phyloP scores from a whole-genome alignment of 2,888 invertebrate genomes.

The Troglohyphantes excavatus region DNA sequence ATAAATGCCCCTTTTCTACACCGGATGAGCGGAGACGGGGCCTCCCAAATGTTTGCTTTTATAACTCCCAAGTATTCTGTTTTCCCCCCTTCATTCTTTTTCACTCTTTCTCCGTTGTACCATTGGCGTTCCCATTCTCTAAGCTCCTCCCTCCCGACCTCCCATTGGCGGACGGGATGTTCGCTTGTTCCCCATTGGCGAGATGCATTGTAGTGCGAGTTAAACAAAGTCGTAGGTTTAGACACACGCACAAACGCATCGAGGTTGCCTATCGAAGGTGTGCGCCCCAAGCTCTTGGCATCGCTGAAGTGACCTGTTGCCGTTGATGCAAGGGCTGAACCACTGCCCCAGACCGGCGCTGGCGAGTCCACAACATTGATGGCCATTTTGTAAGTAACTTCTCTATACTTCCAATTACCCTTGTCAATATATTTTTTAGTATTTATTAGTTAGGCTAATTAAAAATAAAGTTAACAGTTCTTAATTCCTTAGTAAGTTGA shows the following conservation, averaged over 20 bases:
- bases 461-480: too few species aligned
- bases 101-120: conserved; percentile 38
- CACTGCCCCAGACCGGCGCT: conserved; percentile 26
- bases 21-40: conserved; percentile 16
- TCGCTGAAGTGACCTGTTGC: conserved; percentile 64
- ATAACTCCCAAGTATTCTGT: conserved; percentile 53
- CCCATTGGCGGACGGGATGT: conserved; percentile 33
- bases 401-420: background rate
- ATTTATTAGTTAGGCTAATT: too few species aligned
- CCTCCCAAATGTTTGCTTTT: conserved; percentile 44
- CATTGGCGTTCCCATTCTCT: conserved; percentile 24
- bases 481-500: too few species aligned
- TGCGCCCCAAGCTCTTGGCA: conserved; percentile 16
- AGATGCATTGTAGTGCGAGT: conserved; percentile 65
- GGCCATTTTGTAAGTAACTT: conserved; percentile 68
- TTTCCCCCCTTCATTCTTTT: conserved; percentile 45
- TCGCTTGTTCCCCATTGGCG: conserved; percentile 55
- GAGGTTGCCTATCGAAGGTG: conserved; percentile 5
- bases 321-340: conserved; percentile 6
- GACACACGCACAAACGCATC: conserved; percentile 53
- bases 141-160: conserved; percentile 29
- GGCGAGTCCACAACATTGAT: conserved; percentile 44
- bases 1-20: conserved; percentile 52
- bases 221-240: conserved; percentile 46
- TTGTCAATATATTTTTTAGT: too few species aligned